Percentiles rank a stretch among this genome's conserved stretches.
Conservation (phyloP, 2,797 vertebrate genomes). For the Falco naumanni region DNA sequence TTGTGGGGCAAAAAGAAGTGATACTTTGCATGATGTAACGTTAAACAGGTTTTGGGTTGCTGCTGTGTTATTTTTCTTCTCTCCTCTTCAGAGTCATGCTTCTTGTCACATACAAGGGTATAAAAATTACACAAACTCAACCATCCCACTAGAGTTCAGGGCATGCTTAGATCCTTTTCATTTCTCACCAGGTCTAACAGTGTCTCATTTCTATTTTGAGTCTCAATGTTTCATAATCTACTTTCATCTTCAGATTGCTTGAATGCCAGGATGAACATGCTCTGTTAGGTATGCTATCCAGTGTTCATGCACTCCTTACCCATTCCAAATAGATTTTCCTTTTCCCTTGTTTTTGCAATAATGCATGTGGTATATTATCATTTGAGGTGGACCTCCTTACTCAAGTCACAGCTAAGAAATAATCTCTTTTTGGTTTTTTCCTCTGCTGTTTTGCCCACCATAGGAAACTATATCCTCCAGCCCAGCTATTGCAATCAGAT, state of each 20-base stretch:
- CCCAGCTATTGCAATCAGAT: neutral
- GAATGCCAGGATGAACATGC: neutral
- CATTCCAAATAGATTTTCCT: neutral
- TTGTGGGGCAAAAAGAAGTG: neutral
- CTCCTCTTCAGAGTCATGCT: neutral
- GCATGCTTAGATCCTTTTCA: neutral
- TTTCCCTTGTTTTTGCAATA: neutral
- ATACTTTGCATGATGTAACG: neutral
- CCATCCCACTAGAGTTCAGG: neutral
- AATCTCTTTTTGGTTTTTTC: neutral
- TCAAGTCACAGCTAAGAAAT: neutral
- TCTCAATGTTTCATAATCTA: neutral
- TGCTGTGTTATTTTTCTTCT: neutral
- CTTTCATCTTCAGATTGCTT: neutral
- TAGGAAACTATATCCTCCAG: neutral
- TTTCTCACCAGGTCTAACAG: neutral
- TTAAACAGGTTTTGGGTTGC: neutral
- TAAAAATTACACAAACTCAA: neutral
- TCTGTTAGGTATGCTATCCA: neutral
- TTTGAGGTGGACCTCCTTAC: neutral
- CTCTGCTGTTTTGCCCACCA: neutral
- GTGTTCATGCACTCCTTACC: neutral
- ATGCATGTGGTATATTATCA: neutral
- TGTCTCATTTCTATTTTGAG: neutral
- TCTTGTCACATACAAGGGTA: neutral